Evolutionary conservation across 2,888 invertebrate species (phyloP), one percentile per base, ranked within the genome.

Genomic region (Pteria penguin): DNA sequence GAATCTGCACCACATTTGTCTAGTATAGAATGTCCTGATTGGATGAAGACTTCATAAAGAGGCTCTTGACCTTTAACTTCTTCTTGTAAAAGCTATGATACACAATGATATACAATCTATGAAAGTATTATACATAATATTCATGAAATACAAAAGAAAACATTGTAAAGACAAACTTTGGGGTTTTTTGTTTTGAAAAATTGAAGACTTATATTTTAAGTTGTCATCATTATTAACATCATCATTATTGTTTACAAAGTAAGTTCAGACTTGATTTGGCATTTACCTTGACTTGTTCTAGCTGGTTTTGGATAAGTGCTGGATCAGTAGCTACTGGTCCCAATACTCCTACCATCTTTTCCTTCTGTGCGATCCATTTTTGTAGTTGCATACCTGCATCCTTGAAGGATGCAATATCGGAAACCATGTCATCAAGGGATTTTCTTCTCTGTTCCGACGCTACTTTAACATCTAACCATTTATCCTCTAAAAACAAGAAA

Each of bases 311-410:
- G 2, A 98, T 97, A 96, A 98, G 96, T 71, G 97, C 94, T 0
- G 98, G 97, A 92, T 99, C 98, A 0, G 97, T 96, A 0, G 98
- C 97, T 87, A 99, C 97, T 14, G 85, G 98, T 24, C 98, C 98
- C 0, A 99, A 93, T 0, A 98, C 98, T 0, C 96, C 95, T 92
- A 99, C 94, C 98, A 99, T 98, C 86, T 97, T 95, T 88, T 98
- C 98, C 93, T 99, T 99, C 83, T 97, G 96, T 32, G 94, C 94
- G 60, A 98, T 93, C 98, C 98, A 99, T 72, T 95, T 95, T 5
- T 95, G 94, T 73, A 98, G 93, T 82, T 88, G 96, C 89, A 96
- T 96, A 90, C 97, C 95, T 0, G 96, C 96, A 89, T 98, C 98
- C 86, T 96, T 95, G 94, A 98, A 97, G 91, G 97, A 97, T 87